Conservation (phyloP, 2,113 vertebrate species). For the Chloroceryle aenea region DNA sequence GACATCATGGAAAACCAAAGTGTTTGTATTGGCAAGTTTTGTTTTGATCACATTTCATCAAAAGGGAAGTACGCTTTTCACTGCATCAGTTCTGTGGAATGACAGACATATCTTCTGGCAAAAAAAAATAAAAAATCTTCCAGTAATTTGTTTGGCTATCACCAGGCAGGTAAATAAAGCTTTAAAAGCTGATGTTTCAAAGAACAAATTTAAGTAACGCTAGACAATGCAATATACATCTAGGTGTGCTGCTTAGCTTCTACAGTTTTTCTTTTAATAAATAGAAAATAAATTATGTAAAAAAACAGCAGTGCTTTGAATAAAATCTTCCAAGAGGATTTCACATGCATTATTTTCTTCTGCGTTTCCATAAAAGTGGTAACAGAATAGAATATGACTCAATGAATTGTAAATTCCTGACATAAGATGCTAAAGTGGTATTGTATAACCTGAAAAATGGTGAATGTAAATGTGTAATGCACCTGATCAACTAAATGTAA, state of each 20-base stretch:
- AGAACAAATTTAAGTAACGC: conserved; percentile 19
- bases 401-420: neutral
- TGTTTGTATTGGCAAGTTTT: neutral
- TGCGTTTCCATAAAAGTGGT: neutral
- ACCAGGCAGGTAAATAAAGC: conserved; percentile 48
- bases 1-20: neutral
- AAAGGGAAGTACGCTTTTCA: neutral
- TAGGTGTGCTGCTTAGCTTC: conserved; percentile 24
- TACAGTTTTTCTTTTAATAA: neutral
- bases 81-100: neutral
- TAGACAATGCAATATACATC: conserved; percentile 34
- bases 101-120: neutral
- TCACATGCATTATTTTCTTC: neutral
- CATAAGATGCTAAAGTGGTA: neutral
- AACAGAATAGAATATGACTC: conserved; percentile 25
- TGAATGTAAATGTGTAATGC: neutral
- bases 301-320: neutral
- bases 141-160: conserved; percentile 60
- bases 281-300: conserved; percentile 32
- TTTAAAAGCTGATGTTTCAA: conserved; percentile 63
- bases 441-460: neutral
- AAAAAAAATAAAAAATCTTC: neutral
- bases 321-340: neutral
- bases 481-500: neutral
- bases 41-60: neutral